Conservation (phyloP, 2,888 invertebrate genomes). For the Nemotelus nigrinus region DNA sequence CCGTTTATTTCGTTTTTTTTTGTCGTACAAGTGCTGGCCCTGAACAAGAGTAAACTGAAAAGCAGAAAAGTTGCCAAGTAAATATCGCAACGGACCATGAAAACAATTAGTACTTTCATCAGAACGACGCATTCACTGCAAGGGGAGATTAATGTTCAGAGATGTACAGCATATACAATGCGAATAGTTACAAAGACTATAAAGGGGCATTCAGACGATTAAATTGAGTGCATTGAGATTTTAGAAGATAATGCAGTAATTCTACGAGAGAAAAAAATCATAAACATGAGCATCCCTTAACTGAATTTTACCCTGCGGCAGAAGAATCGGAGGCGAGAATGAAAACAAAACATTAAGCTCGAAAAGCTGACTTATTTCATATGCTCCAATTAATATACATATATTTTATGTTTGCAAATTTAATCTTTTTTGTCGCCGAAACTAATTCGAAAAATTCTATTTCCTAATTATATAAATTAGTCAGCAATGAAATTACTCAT, state of each 20-base stretch:
- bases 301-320: no score
- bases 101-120: conserved; percentile 36
- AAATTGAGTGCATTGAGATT: not conserved
- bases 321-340: no score
- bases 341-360: no score
- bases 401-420: no score
- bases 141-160: not conserved
- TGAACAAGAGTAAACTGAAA: conserved; percentile 23
- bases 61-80: not conserved
- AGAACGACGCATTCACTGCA: conserved; percentile 1
- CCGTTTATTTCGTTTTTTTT: not conserved
- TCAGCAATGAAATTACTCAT: no score
- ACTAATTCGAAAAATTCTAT: no score
- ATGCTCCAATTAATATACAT: no score
- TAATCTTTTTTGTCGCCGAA: no score
- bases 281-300: not conserved
- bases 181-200: not conserved
- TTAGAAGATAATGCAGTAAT: not conserved
- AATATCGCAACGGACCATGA: conserved; percentile 30
- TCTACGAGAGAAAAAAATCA: not conserved
- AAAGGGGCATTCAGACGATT: not conserved
- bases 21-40: not conserved
- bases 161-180: not conserved
- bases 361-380: no score
- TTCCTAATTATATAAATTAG: no score